These are phyloP conservation scores for Noctilio leporinus DNA, from an alignment of 2,113 vertebrate species.

Conservation along the genomic window DNA sequence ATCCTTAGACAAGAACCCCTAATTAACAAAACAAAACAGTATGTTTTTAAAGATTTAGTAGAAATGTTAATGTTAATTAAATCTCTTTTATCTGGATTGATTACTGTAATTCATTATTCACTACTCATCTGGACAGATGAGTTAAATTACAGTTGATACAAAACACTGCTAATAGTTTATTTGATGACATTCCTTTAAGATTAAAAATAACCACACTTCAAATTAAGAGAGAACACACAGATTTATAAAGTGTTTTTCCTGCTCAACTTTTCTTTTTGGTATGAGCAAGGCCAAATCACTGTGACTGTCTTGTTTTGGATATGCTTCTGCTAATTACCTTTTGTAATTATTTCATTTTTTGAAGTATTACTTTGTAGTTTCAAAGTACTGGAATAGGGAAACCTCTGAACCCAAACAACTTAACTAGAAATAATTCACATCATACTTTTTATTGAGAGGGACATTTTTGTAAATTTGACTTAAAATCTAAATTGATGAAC, in stretches of 20 bases:
- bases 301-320: background rate
- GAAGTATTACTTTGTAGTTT: slow-evolving; percentile 30
- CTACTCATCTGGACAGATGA: slow-evolving; percentile 55
- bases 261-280: background rate
- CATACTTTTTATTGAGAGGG: background rate
- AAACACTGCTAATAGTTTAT: slow-evolving; percentile 42
- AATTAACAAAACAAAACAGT: slow-evolving; percentile 51
- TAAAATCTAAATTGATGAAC: slow-evolving; percentile 36
- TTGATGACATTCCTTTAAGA: slow-evolving; percentile 53
- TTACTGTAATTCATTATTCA: slow-evolving; percentile 61
- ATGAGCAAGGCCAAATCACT: slow-evolving; percentile 15
- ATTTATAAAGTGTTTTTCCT: slow-evolving; percentile 34
- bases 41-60: slow-evolving; percentile 30
- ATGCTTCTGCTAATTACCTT: slow-evolving; percentile 46
- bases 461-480: slow-evolving; percentile 3
- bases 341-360: slow-evolving; percentile 48
- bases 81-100: slow-evolving; percentile 59
- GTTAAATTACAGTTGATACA: slow-evolving; percentile 52
- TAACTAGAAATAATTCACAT: background rate
- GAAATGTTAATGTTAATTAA: slow-evolving; percentile 62
- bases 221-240: slow-evolving; percentile 36
- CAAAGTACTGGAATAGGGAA: background rate
- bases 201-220: slow-evolving; percentile 55
- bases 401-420: slow-evolving; percentile 3
- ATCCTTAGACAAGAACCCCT: slow-evolving; percentile 35